Base-by-base conservation (phyloP, 2,797 vertebrate genomes). In the Chrysocyon brachyurus region DNA sequence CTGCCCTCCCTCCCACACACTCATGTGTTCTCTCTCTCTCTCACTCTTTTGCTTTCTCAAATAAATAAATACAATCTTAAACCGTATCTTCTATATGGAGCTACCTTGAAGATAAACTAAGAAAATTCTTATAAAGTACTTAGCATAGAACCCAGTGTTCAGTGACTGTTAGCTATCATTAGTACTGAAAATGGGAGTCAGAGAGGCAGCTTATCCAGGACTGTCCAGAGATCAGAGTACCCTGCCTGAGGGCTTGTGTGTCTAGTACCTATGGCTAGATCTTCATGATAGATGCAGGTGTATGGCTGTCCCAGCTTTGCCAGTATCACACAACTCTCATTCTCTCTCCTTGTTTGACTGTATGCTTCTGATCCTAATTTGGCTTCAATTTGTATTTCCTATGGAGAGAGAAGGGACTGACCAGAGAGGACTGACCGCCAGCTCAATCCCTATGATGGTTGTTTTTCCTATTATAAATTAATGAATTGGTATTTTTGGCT, bases 61-160 rank as follows among this genome's bases (percentile, higher is more conserved):
- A 40, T 40, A 40, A 46, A 46, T 46, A 46, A 46, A 46, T 46
- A 46, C 7, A 46, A 46, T 46, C 40, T 46, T 46, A 46, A 46
- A 46, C 36, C 61, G 40, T 59, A 49, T 92, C 84, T 72, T 93
- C 64, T 87, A 33, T 52, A 3, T 52, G 14, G 78, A 63, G n/a
- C 61, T 91, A n/a, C 12, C 72, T 3, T 61, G 49, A 96, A 96
- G 82, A 86, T 88, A 94, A 97, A 83, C 36, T 26, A 31, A 96
- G 82, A 59, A 40, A 63, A 68, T 95, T 68, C 70, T 93, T 79
- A 79, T n/a, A 17, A 49, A 93, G n/a, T 63, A 31, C 33, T 86
- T 93, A 87, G 52, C 17, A 15, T 52, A 57, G 49, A 40, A 26
- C 40, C 59, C 96, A 59, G 61, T 92, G 22, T 88, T 54, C n/a